Conservation (phyloP, 2,888 invertebrate species). For the Cancer borealis region DNA sequence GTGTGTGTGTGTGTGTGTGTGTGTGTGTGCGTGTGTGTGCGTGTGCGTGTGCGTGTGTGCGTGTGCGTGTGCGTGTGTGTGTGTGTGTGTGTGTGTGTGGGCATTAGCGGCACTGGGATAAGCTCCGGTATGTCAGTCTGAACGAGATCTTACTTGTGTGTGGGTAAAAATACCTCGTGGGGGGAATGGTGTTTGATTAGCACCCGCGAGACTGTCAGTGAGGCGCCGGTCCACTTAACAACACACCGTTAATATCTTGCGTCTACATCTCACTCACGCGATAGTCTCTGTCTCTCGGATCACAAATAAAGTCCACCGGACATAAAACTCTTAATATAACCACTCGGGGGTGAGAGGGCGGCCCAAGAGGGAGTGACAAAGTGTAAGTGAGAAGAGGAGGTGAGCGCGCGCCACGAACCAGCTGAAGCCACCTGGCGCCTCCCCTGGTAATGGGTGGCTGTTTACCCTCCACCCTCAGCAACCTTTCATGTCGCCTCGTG, state of each 20-base stretch:
- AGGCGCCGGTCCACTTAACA: slow-evolving; percentile 45
- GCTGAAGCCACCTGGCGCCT: slow-evolving; percentile 61
- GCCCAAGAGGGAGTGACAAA: background rate
- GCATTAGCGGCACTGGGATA: slow-evolving; percentile 7
- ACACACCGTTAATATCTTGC: slow-evolving; percentile 62
- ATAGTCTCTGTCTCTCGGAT: slow-evolving; percentile 57
- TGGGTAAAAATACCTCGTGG: slow-evolving; percentile 37
- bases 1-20: slow-evolving; percentile 52
- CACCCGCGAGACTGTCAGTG: background rate
- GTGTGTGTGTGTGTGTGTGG: slow-evolving; percentile 34
- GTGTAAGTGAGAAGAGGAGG: slow-evolving; percentile 61
- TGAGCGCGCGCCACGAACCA: slow-evolving; percentile 43
- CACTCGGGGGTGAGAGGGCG: slow-evolving; percentile 15
- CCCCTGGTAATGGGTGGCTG: slow-evolving; percentile 59
- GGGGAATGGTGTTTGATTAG: slow-evolving; percentile 24
- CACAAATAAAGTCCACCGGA: slow-evolving; percentile 46
- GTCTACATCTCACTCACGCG: slow-evolving; percentile 61
- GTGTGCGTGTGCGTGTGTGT: slow-evolving; percentile 24
- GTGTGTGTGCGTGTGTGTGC: slow-evolving; percentile 57
- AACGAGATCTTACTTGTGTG: slow-evolving; percentile 46
- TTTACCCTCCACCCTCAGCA: slow-evolving; percentile 56
- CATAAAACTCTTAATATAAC: slow-evolving; percentile 60
- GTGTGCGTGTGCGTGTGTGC: slow-evolving; percentile 53
- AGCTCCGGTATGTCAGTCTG: slow-evolving; percentile 17
- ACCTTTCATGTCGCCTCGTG: slow-evolving; percentile 66